Conservation (phyloP, 2,797 vertebrate species). For the Lutjanus campechanus region DNA sequence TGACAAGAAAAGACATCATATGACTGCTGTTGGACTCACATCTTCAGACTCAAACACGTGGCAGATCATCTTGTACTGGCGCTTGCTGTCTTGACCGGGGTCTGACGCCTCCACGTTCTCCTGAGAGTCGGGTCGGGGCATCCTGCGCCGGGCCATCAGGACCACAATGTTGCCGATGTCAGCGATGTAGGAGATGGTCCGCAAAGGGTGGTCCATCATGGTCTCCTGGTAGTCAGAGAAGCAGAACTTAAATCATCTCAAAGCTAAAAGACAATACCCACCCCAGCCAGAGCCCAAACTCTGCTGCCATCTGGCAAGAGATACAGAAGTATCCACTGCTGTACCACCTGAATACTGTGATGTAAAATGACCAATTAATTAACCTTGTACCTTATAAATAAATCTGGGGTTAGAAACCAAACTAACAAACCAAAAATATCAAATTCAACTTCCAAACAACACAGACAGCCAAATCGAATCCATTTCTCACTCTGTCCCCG, state of each 20-base stretch:
- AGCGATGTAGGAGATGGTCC: constrained; percentile 97
- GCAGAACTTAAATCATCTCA: background rate
- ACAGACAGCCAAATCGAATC: background rate
- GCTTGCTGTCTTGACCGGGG: constrained; percentile 92
- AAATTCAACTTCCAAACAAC: too few species aligned
- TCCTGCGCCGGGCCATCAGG: constrained; percentile 94
- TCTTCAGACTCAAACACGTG: constrained; percentile 99
- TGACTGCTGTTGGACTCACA: constrained; percentile 83
- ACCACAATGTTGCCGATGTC: constrained; percentile 98
- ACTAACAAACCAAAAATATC: background rate
- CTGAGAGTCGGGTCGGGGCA: constrained; percentile 93
- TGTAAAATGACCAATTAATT: too few species aligned
- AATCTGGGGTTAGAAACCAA: background rate
- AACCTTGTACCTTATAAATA: too few species aligned
- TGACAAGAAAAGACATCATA: background rate
- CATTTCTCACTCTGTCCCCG: background rate
- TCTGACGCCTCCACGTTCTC: constrained; percentile 93
- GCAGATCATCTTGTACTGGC: constrained; percentile 99
- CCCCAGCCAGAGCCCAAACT: too few species aligned
- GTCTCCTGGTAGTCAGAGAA: constrained; percentile 87
- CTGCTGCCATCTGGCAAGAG: too few species aligned
- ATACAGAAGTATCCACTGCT: too few species aligned
- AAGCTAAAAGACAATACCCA: too few species aligned
- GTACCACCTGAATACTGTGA: too few species aligned
- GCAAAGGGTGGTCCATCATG: constrained; percentile 97